A percentile compares a stretch with the other conserved stretches of the same genome.
Evolutionary conservation across 2,113 vertebrate species (phyloP).

Genomic region (Pluvianellus socialis): DNA sequence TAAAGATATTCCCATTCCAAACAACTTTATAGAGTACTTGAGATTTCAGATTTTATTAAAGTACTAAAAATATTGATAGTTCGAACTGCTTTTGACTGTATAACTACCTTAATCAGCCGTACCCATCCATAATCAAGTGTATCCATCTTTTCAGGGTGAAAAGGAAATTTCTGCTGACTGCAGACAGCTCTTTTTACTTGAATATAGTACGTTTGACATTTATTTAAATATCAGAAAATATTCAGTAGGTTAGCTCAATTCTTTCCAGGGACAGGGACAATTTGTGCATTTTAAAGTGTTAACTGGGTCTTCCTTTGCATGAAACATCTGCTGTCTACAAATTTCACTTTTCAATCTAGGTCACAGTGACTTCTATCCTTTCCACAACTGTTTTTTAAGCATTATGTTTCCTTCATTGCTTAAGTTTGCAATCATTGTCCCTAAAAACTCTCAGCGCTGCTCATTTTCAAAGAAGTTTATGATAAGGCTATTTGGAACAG

Average conservation of each 20-base stretch:
- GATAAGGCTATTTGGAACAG: not conserved
- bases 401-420: not conserved
- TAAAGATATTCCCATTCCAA: not conserved
- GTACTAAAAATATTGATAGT: not conserved
- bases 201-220: not conserved
- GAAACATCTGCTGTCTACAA: not conserved
- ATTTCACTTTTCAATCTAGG: not conserved
- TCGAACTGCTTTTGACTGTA: not conserved
- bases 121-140: not conserved
- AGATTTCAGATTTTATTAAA: constrained; percentile 1
- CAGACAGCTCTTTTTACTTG: not conserved
- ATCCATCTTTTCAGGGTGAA: not conserved
- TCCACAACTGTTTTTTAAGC: not conserved
- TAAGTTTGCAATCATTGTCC: not conserved
- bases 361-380: not conserved
- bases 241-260: not conserved
- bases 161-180: constrained; percentile 5
- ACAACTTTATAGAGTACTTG: not conserved
- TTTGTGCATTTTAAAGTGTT: not conserved
- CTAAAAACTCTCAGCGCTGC: not conserved
- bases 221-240: not conserved
- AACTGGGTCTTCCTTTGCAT: not conserved
- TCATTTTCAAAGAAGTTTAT: not conserved
- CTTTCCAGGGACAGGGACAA: not conserved
- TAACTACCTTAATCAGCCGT: not conserved